phyloP scores from a whole-genome alignment of 2,797 vertebrate genomes.

The Otolemur crassicaudatus region DNA sequence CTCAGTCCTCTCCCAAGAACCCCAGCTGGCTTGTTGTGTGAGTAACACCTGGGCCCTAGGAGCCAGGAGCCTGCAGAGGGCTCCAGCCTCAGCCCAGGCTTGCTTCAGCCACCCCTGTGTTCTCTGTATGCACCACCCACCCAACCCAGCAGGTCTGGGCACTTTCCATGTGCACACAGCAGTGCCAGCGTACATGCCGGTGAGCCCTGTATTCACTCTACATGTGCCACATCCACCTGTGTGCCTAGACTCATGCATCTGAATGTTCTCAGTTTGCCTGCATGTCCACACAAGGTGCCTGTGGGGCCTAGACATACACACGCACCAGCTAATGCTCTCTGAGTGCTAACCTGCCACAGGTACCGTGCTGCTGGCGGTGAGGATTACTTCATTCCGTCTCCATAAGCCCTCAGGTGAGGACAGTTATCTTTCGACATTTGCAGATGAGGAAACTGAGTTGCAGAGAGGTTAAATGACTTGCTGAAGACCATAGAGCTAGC shows the following conservation, averaged over 20 bases:
- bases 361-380: fast-evolving
- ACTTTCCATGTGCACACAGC: background rate
- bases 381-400: background rate
- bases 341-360: background rate
- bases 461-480: background rate
- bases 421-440: background rate
- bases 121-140: background rate
- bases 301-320: background rate
- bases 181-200: too few species aligned
- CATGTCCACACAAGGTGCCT: fast-evolving
- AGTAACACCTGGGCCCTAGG: background rate
- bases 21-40: background rate
- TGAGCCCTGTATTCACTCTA: background rate
- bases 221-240: background rate
- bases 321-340: fast-evolving
- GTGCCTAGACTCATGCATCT: background rate
- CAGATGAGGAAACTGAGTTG: background rate
- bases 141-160: background rate
- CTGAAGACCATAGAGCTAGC: background rate
- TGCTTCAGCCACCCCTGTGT: background rate
- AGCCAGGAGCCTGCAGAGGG: background rate
- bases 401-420: background rate
- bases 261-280: fast-evolving
- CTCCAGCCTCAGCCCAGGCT: background rate
- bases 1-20: background rate